These are phyloP conservation scores for Cyprinodon tularosa DNA, from an alignment of 2,113 vertebrate genomes.

Conservation along the genomic window DNA sequence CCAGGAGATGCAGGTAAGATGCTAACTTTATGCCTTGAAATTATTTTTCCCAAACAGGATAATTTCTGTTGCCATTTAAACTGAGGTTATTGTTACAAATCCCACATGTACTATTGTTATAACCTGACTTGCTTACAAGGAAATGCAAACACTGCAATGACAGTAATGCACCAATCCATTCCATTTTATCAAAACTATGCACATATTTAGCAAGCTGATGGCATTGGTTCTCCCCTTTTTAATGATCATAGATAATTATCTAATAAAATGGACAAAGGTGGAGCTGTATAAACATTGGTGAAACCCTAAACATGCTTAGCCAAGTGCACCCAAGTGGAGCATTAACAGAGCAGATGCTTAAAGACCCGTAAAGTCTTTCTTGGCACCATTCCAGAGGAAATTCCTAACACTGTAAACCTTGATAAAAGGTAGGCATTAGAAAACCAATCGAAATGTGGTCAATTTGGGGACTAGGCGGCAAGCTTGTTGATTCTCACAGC, in stretches of 20 bases:
- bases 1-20: slow-evolving; percentile 82
- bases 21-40: background rate
- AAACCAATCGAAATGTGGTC: slow-evolving; percentile 38
- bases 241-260: slow-evolving; percentile 10
- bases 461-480: slow-evolving; percentile 34
- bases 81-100: background rate
- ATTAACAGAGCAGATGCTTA: slow-evolving; percentile 53
- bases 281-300: slow-evolving; percentile 10
- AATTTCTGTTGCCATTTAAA: too few relatives aligned
- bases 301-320: slow-evolving; percentile 14
- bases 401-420: slow-evolving; percentile 60
- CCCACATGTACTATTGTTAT: background rate
- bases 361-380: slow-evolving; percentile 47
- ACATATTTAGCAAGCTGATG: background rate
- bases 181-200: slow-evolving; percentile 17
- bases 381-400: slow-evolving; percentile 56
- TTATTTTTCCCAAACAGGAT: too few relatives aligned
- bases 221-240: slow-evolving; percentile 3
- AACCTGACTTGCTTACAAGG: background rate
- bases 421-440: slow-evolving; percentile 35
- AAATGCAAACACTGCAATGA: slow-evolving; percentile 9
- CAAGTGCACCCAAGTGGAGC: slow-evolving; percentile 44
- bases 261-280: slow-evolving; percentile 14
- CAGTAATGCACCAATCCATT: slow-evolving; percentile 36
- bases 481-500: slow-evolving; percentile 44